Conservation (phyloP, 1,140 invertebrate species). For the Drosophila burlai region DNA sequence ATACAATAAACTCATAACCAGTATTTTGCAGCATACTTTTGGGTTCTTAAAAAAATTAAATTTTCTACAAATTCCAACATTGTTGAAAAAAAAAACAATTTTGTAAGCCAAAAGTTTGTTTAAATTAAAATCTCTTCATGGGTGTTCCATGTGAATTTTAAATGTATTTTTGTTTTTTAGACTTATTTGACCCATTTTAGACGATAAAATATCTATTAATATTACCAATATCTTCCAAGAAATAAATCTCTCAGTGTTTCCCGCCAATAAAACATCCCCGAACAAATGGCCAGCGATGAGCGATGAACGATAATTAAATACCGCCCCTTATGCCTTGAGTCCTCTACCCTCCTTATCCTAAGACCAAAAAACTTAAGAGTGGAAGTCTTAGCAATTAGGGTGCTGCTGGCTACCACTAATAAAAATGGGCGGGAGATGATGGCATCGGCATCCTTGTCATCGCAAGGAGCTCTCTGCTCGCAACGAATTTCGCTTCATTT, state of each 20-base stretch:
- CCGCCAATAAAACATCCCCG: constrained; percentile 26
- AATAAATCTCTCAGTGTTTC: not conserved
- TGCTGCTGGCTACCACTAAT: constrained; percentile 63
- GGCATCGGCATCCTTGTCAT: constrained; percentile 26
- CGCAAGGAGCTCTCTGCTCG: not conserved
- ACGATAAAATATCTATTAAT: no score
- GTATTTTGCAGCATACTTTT: no score
- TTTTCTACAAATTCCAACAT: no score
- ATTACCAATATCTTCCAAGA: not conserved
- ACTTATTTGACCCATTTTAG: no score
- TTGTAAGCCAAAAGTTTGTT: no score
- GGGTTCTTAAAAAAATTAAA: no score
- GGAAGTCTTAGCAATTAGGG: constrained; percentile 68
- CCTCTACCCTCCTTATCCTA: constrained; percentile 6
- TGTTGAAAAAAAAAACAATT: no score
- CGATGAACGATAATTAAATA: constrained; percentile 77
- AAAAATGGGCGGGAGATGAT: constrained; percentile 50
- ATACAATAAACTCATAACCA: no score
- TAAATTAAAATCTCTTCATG: no score
- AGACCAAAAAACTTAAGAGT: constrained; percentile 50
- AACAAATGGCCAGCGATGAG: constrained; percentile 41
- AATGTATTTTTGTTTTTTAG: no score
- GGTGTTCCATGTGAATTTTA: no score
- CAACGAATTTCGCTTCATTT: constrained; percentile 68
- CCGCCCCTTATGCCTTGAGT: constrained; percentile 20